Percentiles rank a stretch among this genome's conserved stretches.
Conservation (phyloP, 2,888 invertebrate genomes). For the Drosophila nigritarsus region DNA sequence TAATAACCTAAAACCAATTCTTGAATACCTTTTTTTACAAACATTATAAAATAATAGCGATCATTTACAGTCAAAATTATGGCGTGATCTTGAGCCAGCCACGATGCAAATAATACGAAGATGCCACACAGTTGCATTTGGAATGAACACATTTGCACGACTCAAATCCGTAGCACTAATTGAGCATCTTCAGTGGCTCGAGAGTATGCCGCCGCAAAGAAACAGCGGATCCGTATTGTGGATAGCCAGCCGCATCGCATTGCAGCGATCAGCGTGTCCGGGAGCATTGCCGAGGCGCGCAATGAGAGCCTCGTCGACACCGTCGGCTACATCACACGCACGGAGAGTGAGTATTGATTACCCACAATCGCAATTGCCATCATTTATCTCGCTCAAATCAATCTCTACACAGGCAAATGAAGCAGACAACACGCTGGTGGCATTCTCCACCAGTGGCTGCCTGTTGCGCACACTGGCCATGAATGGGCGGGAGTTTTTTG, state of each 20-base stretch:
- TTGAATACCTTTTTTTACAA: too few species aligned
- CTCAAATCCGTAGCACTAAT: slow-evolving; percentile 38
- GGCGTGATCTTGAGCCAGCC: background rate
- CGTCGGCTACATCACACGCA: slow-evolving; percentile 95
- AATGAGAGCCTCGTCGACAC: slow-evolving; percentile 89
- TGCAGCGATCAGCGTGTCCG: slow-evolving; percentile 95
- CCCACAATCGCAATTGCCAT: background rate
- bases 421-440: slow-evolving; percentile 73
- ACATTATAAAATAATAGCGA: background rate
- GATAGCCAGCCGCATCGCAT: slow-evolving; percentile 97
- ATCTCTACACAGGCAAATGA: slow-evolving; percentile 66
- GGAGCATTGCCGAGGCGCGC: slow-evolving; percentile 91
- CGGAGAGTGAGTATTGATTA: slow-evolving; percentile 88
- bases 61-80: background rate
- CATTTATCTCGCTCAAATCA: background rate
- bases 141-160: slow-evolving; percentile 64
- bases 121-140: slow-evolving; percentile 67
- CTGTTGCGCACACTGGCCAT: slow-evolving; percentile 93
- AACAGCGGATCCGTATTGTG: slow-evolving; percentile 91
- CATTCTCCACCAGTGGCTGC: slow-evolving; percentile 84
- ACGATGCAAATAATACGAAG: slow-evolving; percentile 29
- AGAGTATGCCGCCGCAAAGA: slow-evolving; percentile 89
- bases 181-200: slow-evolving; percentile 87
- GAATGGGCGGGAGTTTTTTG: slow-evolving; percentile 86
- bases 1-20: background rate